Evolutionary conservation across 2,113 vertebrate genomes (phyloP).

Genomic region (human): DNA sequence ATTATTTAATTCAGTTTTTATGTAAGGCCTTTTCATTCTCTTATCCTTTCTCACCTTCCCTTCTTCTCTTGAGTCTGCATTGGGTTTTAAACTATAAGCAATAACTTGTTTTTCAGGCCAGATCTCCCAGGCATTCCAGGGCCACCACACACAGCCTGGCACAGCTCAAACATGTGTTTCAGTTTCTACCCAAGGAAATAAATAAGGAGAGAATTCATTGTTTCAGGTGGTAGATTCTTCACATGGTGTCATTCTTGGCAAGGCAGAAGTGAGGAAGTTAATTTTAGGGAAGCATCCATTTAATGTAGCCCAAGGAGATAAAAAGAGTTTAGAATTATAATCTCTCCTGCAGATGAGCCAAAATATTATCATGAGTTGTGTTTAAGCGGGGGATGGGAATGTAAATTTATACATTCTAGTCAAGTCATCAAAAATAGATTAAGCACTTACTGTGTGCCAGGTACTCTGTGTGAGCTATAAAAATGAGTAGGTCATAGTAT

Average conservation of each 20-base stretch:
- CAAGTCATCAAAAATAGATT: constrained; percentile 45
- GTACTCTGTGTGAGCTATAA: neutral
- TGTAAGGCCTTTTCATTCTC: constrained; percentile 63
- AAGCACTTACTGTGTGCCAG: neutral
- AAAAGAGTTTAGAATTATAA: constrained; percentile 71
- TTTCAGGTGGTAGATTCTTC: constrained; percentile 56
- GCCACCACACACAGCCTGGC: constrained; percentile 72
- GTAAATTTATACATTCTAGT: constrained; percentile 55
- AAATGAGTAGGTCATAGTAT: neutral
- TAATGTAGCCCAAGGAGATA: constrained; percentile 75
- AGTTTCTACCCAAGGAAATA: constrained; percentile 70
- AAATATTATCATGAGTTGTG: constrained; percentile 33
- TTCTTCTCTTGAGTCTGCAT: constrained; percentile 54
- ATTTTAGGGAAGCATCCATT: constrained; percentile 70
- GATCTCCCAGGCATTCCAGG: constrained; percentile 65
- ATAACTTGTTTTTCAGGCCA: constrained; percentile 78
- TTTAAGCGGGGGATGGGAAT: constrained; percentile 2
- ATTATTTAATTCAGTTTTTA: constrained; percentile 54
- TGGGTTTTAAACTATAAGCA: constrained; percentile 67
- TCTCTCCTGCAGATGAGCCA: constrained; percentile 17
- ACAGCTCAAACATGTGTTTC: constrained; percentile 53
- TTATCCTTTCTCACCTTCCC: neutral
- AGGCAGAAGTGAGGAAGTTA: constrained; percentile 53
- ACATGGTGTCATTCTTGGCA: constrained; percentile 50
- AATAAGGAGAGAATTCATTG: constrained; percentile 51